Percentiles rank a stretch among this genome's conserved stretches.
phyloP scores from a whole-genome alignment of 2,797 vertebrate genomes.

The Monodelphis domestica region DNA sequence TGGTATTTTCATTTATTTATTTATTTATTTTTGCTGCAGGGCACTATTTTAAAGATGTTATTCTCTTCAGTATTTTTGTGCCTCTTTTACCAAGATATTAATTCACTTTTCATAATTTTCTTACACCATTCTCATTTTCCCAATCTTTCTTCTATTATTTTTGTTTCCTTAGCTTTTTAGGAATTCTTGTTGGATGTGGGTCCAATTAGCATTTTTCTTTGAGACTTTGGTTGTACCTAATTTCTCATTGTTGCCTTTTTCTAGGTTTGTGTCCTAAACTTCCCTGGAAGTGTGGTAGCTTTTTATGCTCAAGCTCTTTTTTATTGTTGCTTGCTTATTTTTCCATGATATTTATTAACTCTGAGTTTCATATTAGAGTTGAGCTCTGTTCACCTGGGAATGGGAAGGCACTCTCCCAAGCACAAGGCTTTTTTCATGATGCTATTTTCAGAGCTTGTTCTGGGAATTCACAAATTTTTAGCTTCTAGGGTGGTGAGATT shows the following conservation, averaged over 20 bases:
- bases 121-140: neutral
- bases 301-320: neutral
- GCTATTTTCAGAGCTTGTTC: no score
- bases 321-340: neutral
- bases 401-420: no score
- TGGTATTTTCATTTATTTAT: no score
- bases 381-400: neutral
- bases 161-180: neutral
- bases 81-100: neutral
- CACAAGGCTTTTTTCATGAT: no score
- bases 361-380: neutral
- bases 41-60: no score
- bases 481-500: no score
- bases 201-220: neutral
- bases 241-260: neutral
- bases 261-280: neutral
- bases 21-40: no score
- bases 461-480: no score
- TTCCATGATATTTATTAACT: neutral
- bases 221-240: neutral
- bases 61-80: neutral
- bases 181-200: neutral
- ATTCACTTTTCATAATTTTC: neutral
- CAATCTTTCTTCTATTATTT: neutral
- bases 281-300: neutral